phyloP scores from a whole-genome alignment of 2,797 vertebrate species.

The Paguma larvata region DNA sequence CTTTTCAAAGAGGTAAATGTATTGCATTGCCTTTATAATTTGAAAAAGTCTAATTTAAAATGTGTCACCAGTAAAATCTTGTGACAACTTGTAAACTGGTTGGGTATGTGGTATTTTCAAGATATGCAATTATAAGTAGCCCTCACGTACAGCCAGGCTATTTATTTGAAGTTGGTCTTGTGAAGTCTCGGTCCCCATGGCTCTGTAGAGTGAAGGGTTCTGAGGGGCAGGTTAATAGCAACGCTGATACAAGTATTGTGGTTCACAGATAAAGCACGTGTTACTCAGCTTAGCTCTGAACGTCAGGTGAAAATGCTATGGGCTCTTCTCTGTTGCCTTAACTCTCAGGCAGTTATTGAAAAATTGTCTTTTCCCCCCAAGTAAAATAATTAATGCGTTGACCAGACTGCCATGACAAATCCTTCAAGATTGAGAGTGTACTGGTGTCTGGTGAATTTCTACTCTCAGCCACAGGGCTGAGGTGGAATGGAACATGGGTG shows the following conservation, averaged over 20 bases:
- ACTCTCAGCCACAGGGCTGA: not conserved
- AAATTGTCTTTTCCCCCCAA: not conserved
- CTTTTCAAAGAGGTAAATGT: not conserved
- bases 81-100: not conserved
- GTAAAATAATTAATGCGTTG: not conserved
- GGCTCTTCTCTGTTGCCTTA: not conserved
- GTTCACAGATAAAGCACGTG: rapidly evolving
- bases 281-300: rapidly evolving
- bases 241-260: rapidly evolving
- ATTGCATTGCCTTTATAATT: not conserved
- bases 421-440: not conserved
- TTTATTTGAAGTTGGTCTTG: not conserved
- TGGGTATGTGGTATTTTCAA: not conserved
- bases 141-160: not conserved
- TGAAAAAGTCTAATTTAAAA: not conserved
- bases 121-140: too few relatives aligned
- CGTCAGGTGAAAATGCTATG: rapidly evolving
- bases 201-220: not conserved
- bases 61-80: not conserved
- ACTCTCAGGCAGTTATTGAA: constrained; percentile 4
- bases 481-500: not conserved
- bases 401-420: not conserved
- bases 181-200: not conserved
- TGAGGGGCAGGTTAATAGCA: not conserved
- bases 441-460: not conserved